phyloP scores from a whole-genome alignment of 2,797 vertebrate species.

The Astyanax mexicanus region DNA sequence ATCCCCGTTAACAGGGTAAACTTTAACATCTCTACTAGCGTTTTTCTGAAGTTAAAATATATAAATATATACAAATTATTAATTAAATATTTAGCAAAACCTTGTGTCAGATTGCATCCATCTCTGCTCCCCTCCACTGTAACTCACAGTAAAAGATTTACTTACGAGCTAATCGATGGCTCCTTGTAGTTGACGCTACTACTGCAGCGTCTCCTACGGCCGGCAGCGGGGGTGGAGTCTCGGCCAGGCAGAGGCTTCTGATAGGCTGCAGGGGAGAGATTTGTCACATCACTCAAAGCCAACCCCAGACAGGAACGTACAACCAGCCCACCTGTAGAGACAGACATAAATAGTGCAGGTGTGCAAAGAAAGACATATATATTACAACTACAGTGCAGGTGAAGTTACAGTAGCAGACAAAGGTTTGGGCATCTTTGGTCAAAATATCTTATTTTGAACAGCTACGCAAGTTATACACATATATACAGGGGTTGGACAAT shows the following conservation, averaged over 20 bases:
- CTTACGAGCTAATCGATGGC: conserved; percentile 81
- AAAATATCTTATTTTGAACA: too few species aligned
- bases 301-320: conserved; percentile 70
- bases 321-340: conserved; percentile 75
- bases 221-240: conserved; percentile 60
- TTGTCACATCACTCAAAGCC: conserved; percentile 90
- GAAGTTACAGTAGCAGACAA: too few species aligned
- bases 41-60: too few species aligned
- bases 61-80: too few species aligned
- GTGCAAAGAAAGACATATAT: conserved; percentile 1
- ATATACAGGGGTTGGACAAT: too few species aligned
- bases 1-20: too few species aligned
- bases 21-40: too few species aligned
- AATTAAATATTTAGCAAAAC: too few species aligned
- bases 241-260: conserved; percentile 67
- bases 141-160: conserved; percentile 9
- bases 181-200: conserved; percentile 88
- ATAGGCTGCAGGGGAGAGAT: conserved; percentile 77
- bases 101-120: too few species aligned
- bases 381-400: not conserved
- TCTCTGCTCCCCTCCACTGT: too few species aligned
- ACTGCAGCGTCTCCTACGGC: conserved; percentile 83
- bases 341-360: conserved; percentile 28
- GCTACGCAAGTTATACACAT: too few species aligned
- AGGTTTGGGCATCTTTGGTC: too few species aligned